Percentiles rank a stretch among this genome's conserved stretches.
These are phyloP conservation scores for Brachionus asplanchnoidis DNA, from an alignment of 1,140 invertebrate species.

Conservation along the genomic window DNA sequence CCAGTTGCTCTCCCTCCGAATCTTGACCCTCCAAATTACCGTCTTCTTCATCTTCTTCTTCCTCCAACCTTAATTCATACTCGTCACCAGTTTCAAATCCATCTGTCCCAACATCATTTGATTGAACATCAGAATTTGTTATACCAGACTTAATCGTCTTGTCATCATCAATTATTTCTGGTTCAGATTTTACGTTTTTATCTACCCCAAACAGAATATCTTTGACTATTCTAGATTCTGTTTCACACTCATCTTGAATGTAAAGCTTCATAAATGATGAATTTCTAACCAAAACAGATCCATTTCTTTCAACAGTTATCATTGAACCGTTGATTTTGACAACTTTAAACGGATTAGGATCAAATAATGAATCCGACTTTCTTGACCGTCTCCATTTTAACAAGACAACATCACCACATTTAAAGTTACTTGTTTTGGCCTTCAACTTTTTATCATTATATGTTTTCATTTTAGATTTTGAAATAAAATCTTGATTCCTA, in stretches of 20 bases:
- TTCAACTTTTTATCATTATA: neutral
- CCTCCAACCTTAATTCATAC: no score
- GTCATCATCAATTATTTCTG: neutral
- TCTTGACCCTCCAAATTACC: no score
- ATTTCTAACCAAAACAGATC: neutral
- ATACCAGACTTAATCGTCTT: neutral
- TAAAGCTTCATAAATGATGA: neutral
- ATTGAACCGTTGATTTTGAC: constrained; percentile 3
- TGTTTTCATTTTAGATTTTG: neutral
- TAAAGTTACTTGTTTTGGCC: neutral
- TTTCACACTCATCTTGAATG: neutral
- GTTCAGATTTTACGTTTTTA: neutral
- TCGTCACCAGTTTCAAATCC: no score
- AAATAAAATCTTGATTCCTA: neutral
- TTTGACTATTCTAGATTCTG: neutral
- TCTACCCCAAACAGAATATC: neutral
- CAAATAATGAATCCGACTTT: neutral
- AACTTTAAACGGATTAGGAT: neutral
- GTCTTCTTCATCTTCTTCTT: no score
- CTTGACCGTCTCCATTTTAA: neutral
- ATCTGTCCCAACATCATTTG: neutral
- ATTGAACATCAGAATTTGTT: neutral
- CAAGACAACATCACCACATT: neutral
- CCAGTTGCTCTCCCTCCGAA: no score
- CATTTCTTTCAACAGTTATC: neutral